Conservation (phyloP, 2,113 vertebrate genomes). For the Eclectus roratus region DNA sequence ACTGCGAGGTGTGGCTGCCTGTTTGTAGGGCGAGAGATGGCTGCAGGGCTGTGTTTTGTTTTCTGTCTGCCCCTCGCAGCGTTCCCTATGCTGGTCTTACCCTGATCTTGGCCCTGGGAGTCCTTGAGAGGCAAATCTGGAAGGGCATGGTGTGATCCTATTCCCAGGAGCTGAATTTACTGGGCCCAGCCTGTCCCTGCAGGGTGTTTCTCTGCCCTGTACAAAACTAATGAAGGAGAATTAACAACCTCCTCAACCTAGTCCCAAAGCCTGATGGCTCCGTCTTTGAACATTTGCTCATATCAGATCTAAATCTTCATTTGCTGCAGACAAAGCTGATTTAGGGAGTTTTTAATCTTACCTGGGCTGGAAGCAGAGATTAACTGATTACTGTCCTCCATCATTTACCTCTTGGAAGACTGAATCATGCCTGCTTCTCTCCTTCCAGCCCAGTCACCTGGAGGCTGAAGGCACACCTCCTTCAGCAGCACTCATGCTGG, state of each 20-base stretch:
- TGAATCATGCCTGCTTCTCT: not conserved
- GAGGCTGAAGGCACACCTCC: not conserved
- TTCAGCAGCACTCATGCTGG: not conserved
- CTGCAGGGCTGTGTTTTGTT: not conserved
- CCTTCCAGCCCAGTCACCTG: not conserved
- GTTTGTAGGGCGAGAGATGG: not conserved
- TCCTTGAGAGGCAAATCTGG: not conserved
- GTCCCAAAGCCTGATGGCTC: slow-evolving; percentile 21
- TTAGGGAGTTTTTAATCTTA: not conserved
- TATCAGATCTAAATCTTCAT: not conserved
- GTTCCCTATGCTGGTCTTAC: not conserved
- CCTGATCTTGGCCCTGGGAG: not conserved
- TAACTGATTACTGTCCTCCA: not conserved
- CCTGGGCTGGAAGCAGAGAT: slow-evolving; percentile 13
- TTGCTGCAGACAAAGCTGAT: slow-evolving; percentile 34
- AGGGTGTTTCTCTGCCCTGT: not conserved
- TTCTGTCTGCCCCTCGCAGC: not conserved
- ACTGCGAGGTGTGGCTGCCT: not conserved
- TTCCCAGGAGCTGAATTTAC: not conserved
- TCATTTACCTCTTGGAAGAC: not conserved
- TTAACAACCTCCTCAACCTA: not conserved
- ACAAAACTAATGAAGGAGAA: not conserved
- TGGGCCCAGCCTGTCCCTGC: not conserved
- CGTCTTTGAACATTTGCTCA: not conserved
- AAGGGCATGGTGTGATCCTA: not conserved